phyloP scores from a whole-genome alignment of 2,888 invertebrate species.

The Diarsia dahlii region DNA sequence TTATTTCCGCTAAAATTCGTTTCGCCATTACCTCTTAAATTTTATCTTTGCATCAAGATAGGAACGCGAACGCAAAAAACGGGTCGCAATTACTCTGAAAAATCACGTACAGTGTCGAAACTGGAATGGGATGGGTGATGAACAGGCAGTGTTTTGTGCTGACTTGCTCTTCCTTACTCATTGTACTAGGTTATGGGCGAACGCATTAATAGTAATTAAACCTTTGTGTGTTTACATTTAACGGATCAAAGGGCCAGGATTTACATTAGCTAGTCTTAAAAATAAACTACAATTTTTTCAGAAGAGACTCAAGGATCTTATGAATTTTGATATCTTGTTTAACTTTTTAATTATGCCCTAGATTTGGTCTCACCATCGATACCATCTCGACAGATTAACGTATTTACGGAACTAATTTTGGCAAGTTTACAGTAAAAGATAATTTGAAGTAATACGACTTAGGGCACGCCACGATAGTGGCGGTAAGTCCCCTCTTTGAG shows the following conservation, averaged over 20 bases:
- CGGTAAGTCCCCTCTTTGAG: too few species aligned
- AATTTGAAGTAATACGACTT: slow-evolving; percentile 61
- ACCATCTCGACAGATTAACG: slow-evolving; percentile 15
- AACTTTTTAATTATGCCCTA: background rate
- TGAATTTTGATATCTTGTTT: background rate
- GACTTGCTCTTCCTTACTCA: background rate
- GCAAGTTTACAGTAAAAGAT: slow-evolving; percentile 47
- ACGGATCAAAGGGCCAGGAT: background rate
- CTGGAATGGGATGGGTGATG: slow-evolving; percentile 30
- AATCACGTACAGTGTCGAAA: slow-evolving; percentile 31
- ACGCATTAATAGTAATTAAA: slow-evolving; percentile 45
- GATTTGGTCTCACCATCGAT: slow-evolving; percentile 31
- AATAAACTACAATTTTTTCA: background rate
- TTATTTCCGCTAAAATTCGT: slow-evolving; percentile 53
- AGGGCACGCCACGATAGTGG: too few species aligned
- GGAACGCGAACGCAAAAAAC: slow-evolving; percentile 48
- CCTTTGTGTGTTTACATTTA: slow-evolving; percentile 42
- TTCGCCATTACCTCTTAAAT: slow-evolving; percentile 48
- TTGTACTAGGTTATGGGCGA: slow-evolving; percentile 47
- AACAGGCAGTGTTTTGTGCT: slow-evolving; percentile 20
- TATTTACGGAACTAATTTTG: slow-evolving; percentile 57
- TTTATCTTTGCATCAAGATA: slow-evolving; percentile 54
- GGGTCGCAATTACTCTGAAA: slow-evolving; percentile 50
- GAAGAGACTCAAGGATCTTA: background rate
- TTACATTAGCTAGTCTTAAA: background rate